Conservation (phyloP, 2,797 vertebrate species). For the Silurus lanzhouensis region DNA sequence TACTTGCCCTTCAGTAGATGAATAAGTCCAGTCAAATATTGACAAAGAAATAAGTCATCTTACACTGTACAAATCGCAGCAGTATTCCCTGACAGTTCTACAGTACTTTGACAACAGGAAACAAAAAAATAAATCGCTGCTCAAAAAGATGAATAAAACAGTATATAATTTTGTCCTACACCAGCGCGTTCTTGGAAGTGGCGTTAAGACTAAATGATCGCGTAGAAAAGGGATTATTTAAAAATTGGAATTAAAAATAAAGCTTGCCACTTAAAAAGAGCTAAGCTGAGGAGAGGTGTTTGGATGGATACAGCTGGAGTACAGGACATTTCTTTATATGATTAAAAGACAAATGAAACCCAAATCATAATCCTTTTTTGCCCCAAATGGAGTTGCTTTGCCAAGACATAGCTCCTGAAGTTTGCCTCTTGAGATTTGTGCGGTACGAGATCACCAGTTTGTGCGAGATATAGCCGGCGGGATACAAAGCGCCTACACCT, state of each 20-base stretch:
- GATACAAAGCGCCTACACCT: not conserved
- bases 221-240: not conserved
- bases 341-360: not conserved
- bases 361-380: not conserved
- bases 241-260: not conserved
- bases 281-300: not conserved
- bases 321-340: not conserved
- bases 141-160: not conserved
- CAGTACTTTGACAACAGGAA: conserved; percentile 56
- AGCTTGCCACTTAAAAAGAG: not conserved
- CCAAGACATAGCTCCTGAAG: too few relatives aligned
- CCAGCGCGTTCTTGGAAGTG: not conserved
- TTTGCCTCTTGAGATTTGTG: not conserved
- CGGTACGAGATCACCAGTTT: not conserved
- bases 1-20: conserved; percentile 56
- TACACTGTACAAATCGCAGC: conserved; percentile 62
- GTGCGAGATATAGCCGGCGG: not conserved
- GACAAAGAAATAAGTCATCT: conserved; percentile 64
- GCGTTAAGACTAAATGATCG: too few relatives aligned
- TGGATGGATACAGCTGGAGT: not conserved
- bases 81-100: conserved; percentile 44
- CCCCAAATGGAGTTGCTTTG: not conserved
- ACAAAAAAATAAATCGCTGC: not conserved
- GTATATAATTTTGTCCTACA: not conserved
- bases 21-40: conserved; percentile 74